A percentile compares a stretch with the other conserved stretches of the same genome.
These are phyloP conservation scores for Dromiciops gliroides DNA, from an alignment of 2,113 vertebrate genomes.

Conservation along the genomic window DNA sequence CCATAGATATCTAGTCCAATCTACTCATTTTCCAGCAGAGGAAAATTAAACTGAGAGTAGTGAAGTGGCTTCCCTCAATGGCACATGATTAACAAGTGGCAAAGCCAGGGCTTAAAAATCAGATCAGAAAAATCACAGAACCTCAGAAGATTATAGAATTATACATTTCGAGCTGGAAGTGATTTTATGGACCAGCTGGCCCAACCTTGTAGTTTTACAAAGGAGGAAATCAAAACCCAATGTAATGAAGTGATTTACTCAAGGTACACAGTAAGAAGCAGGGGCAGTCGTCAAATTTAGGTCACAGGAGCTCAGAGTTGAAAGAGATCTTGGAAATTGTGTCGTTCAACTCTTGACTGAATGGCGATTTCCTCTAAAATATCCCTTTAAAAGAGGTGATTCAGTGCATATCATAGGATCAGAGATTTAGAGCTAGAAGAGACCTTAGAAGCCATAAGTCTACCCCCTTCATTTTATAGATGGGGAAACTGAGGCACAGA, in stretches of 20 bases:
- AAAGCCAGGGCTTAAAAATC: slow-evolving; percentile 24
- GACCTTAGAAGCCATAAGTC: background rate
- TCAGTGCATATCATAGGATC: background rate
- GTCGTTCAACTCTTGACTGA: background rate
- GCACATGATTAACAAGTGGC: background rate
- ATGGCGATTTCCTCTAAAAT: background rate
- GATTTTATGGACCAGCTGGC: background rate
- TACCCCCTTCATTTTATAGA: no score
- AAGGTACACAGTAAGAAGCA: background rate
- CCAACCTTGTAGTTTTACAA: background rate
- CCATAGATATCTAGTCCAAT: background rate
- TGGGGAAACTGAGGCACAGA: no score
- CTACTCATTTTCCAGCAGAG: background rate
- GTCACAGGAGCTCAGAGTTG: background rate
- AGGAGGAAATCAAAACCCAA: background rate
- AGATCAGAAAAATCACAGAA: background rate
- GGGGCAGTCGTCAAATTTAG: background rate
- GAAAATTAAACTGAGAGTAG: slow-evolving; percentile 5
- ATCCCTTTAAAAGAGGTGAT: background rate
- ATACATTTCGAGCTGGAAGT: background rate
- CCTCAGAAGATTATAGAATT: background rate
- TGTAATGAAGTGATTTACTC: background rate
- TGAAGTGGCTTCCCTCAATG: slow-evolving; percentile 12
- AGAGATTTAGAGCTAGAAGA: background rate
- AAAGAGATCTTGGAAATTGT: background rate